Conservation (phyloP, 2,888 invertebrate species). For the Salpingus planirostris region DNA sequence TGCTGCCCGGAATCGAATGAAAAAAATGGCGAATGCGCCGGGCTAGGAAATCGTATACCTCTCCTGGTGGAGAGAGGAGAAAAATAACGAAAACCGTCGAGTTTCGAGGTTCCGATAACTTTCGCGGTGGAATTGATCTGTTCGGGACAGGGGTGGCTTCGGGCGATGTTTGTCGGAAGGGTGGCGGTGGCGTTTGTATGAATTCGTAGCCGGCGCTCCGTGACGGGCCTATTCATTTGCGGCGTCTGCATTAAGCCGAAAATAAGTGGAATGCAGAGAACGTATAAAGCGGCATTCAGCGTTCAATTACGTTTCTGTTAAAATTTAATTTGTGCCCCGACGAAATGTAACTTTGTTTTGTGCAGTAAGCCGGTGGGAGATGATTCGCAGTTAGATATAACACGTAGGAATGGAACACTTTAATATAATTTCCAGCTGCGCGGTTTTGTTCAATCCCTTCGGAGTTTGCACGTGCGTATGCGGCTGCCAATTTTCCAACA, state of each 20-base stretch:
- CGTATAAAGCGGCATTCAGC: slow-evolving; percentile 38
- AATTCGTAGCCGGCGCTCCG: slow-evolving; percentile 19
- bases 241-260: slow-evolving; percentile 38
- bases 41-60: too few species aligned
- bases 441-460: slow-evolving; percentile 38
- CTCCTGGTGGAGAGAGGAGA: too few species aligned
- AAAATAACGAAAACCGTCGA: too few species aligned
- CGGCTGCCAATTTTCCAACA: slow-evolving; percentile 35
- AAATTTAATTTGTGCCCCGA: slow-evolving; percentile 41
- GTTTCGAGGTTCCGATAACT: too few species aligned
- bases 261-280: slow-evolving; percentile 39
- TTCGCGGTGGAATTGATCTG: too few species aligned
- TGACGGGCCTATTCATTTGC: slow-evolving; percentile 32
- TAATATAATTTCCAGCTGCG: slow-evolving; percentile 40
- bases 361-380: slow-evolving; percentile 27
- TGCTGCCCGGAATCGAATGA: too few species aligned
- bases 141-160: too few species aligned
- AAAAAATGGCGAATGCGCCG: too few species aligned
- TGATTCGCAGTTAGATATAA: slow-evolving; percentile 26
- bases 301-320: slow-evolving; percentile 42
- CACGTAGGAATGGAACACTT: slow-evolving; percentile 29
- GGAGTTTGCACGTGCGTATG: slow-evolving; percentile 38
- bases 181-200: too few species aligned
- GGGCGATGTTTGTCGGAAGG: too few species aligned
- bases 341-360: slow-evolving; percentile 42